phyloP scores from a whole-genome alignment of 2,888 invertebrate species.

The Tenthredo livida region DNA sequence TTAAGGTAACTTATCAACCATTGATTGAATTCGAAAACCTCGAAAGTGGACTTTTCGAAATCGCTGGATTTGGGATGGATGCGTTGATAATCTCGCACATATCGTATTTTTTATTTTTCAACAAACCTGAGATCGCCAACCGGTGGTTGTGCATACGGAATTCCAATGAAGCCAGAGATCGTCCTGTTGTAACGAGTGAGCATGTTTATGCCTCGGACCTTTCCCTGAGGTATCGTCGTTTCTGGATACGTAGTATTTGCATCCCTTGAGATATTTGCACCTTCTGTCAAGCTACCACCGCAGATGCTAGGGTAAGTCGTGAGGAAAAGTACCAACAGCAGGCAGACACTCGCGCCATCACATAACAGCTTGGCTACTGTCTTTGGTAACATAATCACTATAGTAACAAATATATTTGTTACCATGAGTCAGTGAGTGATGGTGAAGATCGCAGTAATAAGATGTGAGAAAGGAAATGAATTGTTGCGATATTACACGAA shows the following conservation, averaged over 20 bases:
- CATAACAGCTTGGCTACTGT: not conserved
- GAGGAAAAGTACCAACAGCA: not conserved
- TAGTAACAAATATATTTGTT: no score
- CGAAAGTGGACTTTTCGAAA: no score
- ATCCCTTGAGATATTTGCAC: not conserved
- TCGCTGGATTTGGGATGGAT: not conserved
- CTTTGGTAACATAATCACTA: no score
- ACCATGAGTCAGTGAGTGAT: no score
- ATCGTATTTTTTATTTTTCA: not conserved
- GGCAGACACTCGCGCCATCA: no score
- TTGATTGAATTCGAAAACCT: not conserved
- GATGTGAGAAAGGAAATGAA: no score
- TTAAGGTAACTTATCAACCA: no score
- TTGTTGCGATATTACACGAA: no score
- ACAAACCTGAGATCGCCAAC: not conserved
- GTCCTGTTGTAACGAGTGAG: not conserved
- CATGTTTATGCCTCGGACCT: not conserved
- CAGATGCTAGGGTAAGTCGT: not conserved
- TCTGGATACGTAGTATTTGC: not conserved
- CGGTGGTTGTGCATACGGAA: constrained; percentile 27
- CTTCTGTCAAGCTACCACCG: not conserved
- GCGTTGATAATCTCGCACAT: not conserved
- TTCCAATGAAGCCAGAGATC: not conserved
- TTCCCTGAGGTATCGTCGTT: constrained; percentile 1
- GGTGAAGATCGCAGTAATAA: no score